Percentiles rank a stretch among this genome's conserved stretches.
These are phyloP conservation scores for Melanotaenia duboulayi DNA, from an alignment of 2,113 vertebrate genomes.

Conservation along the genomic window DNA sequence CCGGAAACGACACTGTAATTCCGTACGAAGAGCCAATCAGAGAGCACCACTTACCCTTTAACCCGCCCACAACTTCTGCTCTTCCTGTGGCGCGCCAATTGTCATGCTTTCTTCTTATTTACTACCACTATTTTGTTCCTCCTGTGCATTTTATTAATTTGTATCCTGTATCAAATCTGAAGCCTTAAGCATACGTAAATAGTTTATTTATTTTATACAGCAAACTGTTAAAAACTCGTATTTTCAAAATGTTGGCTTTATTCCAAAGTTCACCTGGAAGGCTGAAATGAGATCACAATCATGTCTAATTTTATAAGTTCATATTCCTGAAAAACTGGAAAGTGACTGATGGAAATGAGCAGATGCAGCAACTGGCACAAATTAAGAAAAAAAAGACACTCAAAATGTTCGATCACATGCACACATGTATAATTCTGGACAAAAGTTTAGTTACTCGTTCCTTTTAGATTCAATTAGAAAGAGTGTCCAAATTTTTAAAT, in stretches of 20 bases:
- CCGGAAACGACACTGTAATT: slow-evolving; percentile 22
- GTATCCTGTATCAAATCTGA: not conserved
- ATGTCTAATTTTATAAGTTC: slow-evolving; percentile 65
- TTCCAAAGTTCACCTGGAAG: slow-evolving; percentile 63
- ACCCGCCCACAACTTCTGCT: slow-evolving; percentile 18
- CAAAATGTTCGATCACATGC: slow-evolving; percentile 15
- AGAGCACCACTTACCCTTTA: not conserved
- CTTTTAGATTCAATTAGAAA: no score
- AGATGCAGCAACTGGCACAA: slow-evolving; percentile 44
- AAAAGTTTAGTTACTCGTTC: no score
- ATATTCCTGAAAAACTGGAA: slow-evolving; percentile 22
- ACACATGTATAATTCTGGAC: not conserved
- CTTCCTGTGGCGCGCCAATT: slow-evolving; percentile 29
- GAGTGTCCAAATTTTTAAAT: no score
- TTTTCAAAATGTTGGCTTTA: slow-evolving; percentile 54
- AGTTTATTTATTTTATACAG: not conserved
- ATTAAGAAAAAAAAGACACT: slow-evolving; percentile 64
- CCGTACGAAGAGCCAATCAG: slow-evolving; percentile 43
- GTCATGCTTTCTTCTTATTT: not conserved
- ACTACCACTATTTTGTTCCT: no score
- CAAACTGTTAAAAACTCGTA: not conserved
- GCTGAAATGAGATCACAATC: slow-evolving; percentile 21
- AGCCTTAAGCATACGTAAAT: not conserved
- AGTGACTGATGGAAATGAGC: slow-evolving; percentile 6
- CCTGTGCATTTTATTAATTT: not conserved